Evolutionary conservation across 2,888 invertebrate genomes (phyloP).

Genomic region (Ctenicera cuprea): DNA sequence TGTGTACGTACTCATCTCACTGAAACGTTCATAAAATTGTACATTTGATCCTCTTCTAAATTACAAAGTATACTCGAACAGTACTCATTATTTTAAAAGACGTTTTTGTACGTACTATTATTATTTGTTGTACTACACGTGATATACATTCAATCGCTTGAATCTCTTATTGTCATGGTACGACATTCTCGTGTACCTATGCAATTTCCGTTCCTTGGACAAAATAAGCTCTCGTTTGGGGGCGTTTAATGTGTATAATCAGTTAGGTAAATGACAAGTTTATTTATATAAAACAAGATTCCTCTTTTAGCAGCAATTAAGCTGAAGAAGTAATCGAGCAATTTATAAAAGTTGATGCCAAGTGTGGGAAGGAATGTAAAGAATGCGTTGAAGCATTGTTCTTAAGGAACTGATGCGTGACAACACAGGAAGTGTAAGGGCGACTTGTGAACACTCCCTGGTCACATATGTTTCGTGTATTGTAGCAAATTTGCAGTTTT

Average conservation of each 20-base stretch:
- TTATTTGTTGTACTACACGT: not conserved
- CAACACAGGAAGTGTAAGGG: constrained; percentile 36
- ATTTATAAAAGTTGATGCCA: constrained; percentile 26
- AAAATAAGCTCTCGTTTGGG: not conserved
- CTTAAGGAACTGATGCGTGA: constrained; percentile 36
- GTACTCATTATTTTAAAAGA: constrained; percentile 3
- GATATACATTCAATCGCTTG: not conserved
- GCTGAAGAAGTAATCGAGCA: constrained; percentile 19
- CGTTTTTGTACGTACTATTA: not conserved
- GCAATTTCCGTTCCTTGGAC: constrained; percentile 7
- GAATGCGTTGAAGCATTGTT: constrained; percentile 41
- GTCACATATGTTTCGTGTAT: not conserved
- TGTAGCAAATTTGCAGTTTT: constrained; percentile 11
- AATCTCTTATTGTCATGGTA: not conserved
- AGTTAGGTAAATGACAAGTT: constrained; percentile 7
- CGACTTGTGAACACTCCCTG: constrained; percentile 15
- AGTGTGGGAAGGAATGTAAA: constrained; percentile 47
- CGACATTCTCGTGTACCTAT: not conserved
- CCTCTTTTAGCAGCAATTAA: constrained; percentile 32
- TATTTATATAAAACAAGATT: constrained; percentile 18
- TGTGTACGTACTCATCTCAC: not conserved
- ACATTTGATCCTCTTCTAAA: not conserved
- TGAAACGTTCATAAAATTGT: not conserved
- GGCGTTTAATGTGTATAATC: constrained; percentile 22
- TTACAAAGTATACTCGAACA: not conserved